Base-by-base conservation (phyloP, 2,113 vertebrate species). In the Dasyurus viverrinus region DNA sequence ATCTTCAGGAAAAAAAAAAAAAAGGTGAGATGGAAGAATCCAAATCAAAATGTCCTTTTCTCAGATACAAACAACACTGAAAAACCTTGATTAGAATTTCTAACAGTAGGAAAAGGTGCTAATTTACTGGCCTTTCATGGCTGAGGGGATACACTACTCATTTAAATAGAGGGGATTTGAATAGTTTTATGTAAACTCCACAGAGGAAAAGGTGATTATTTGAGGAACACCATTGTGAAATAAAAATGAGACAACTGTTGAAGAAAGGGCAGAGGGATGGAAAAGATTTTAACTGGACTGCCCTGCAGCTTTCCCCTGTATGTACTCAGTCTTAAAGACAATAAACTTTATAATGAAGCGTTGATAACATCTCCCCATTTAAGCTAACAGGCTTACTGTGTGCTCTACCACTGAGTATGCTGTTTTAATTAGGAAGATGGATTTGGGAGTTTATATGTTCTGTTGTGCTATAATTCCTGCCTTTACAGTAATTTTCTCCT, bases 381-480 rank as follows among this genome's bases (percentile, higher is more conserved):
- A 98, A 91, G 94, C 97, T 98, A 98, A 98, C 97, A 97, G 97
- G 96, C 98, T 98, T 97, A 98, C 98, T 97, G n/a, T 0, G 0
- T 0, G 25, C 98, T 97, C 97, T 97, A 97, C 95, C 97, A 96
- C 97, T 93, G 97, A 98, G 96, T 97, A 98, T 97, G 98, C 97
- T 97, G 98, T 98, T 99, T 98, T 99, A 99, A 99, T 99, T 99
- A 99, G 98, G 97, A 98, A 98, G 98, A 98, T 97, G 97, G 98
- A 98, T 99, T 98, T 98, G 91, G 48, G 97, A 98, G 97, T 96
- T 98, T 98, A 98, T 98, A 98, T 53, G 91, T 98, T 98, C 97
- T 97, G 98, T 98, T 98, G 98, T 98, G 98, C 97, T 98, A 98
- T 98, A 98, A 98, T 99, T 98, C 96, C 98, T 98, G 98, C 97